Evolutionary conservation across 2,797 vertebrate genomes (phyloP).

Genomic region (Acipenser oxyrinchus): DNA sequence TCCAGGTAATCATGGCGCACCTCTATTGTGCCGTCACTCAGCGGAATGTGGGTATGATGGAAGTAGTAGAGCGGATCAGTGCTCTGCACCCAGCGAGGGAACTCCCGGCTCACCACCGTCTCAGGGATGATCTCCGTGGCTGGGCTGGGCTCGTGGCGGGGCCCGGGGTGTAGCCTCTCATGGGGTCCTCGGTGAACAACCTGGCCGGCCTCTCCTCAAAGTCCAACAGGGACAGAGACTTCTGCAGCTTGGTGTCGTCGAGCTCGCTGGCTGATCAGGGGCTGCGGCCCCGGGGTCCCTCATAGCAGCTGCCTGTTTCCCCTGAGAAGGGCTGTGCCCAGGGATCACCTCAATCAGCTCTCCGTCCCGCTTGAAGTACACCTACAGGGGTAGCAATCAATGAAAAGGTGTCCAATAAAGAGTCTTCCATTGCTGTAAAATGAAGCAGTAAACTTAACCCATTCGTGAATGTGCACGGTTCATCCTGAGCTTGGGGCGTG

Average conservation of each 20-base stretch:
- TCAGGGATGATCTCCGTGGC: conserved; percentile 83
- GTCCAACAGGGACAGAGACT: conserved; percentile 75
- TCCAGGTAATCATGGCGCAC: conserved; percentile 93
- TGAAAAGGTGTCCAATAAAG: neutral
- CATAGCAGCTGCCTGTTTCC: conserved; percentile 48
- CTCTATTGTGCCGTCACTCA: conserved; percentile 87
- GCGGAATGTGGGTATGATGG: conserved; percentile 75
- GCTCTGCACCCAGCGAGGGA: conserved; percentile 90
- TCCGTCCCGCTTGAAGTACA: conserved; percentile 91
- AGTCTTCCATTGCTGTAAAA: too few relatives aligned
- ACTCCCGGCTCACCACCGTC: conserved; percentile 91
- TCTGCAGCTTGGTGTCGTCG: conserved; percentile 89
- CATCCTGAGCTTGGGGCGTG: too few relatives aligned
- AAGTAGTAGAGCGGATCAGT: conserved; percentile 85
- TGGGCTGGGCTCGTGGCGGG: conserved; percentile 53
- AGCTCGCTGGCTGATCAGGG: conserved; percentile 81
- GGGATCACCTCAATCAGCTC: conserved; percentile 82
- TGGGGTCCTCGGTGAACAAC: conserved; percentile 60
- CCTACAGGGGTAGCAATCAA: conserved; percentile 46
- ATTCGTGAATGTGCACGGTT: too few relatives aligned
- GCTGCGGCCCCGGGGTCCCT: conserved; percentile 57
- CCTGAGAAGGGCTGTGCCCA: conserved; percentile 60
- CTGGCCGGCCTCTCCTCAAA: conserved; percentile 50
- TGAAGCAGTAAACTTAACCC: too few relatives aligned
- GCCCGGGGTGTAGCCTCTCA: conserved; percentile 40